A percentile compares a stretch with the other conserved stretches of the same genome.
Conservation (phyloP, 1,140 invertebrate genomes). For the Hyles euphorbiae region DNA sequence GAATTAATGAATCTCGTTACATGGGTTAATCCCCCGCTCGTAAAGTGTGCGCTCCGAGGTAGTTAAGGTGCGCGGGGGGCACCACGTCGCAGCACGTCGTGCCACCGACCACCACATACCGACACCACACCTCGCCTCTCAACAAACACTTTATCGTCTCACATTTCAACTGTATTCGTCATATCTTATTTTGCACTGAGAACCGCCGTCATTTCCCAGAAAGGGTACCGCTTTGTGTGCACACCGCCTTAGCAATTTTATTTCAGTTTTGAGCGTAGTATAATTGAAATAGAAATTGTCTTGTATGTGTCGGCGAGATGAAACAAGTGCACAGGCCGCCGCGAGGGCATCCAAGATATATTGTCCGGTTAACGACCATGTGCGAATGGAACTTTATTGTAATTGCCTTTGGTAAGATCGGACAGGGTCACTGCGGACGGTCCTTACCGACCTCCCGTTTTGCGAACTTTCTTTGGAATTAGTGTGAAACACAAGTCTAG, state of each 20-base stretch:
- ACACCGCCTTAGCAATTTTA: not conserved
- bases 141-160: too few relatives aligned
- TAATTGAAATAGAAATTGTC: conserved; percentile 16
- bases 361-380: conserved; percentile 73
- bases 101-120: not conserved
- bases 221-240: too few relatives aligned
- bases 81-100: conserved; percentile 25
- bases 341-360: conserved; percentile 60
- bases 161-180: too few relatives aligned
- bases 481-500: not conserved
- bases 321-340: conserved; percentile 47
- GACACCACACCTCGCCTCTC: too few relatives aligned
- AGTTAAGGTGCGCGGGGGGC: conserved; percentile 57
- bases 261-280: not conserved
- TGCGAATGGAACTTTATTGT: conserved; percentile 74
- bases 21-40: conserved; percentile 75
- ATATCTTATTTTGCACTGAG: too few relatives aligned
- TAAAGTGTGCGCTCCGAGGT: conserved; percentile 67
- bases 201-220: too few relatives aligned
- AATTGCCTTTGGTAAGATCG: conserved; percentile 75
- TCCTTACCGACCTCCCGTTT: conserved; percentile 45
- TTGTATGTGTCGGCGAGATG: conserved; percentile 35
- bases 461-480: conserved; percentile 39
- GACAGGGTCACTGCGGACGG: conserved; percentile 64
- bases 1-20: conserved; percentile 78